These are phyloP conservation scores for Hyles vespertilio DNA, from an alignment of 1,140 invertebrate species.

Conservation along the genomic window DNA sequence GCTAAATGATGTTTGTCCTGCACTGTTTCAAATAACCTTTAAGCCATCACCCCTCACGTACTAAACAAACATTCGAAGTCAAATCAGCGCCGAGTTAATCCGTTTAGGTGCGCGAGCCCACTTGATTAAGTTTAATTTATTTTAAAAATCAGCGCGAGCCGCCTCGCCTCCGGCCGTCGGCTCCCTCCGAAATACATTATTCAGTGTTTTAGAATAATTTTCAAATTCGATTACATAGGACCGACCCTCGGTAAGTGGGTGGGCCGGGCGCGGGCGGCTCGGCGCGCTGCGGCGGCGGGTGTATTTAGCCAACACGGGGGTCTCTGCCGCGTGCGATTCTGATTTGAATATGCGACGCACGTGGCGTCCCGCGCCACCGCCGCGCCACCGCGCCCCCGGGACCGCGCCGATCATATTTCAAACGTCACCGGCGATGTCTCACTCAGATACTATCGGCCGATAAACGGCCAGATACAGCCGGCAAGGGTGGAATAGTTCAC, in stretches of 20 bases:
- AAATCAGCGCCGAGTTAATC: slow-evolving; percentile 73
- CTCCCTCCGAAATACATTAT: slow-evolving; percentile 73
- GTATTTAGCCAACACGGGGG: slow-evolving; percentile 75
- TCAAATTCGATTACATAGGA: slow-evolving; percentile 76
- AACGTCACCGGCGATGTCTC: slow-evolving; percentile 74
- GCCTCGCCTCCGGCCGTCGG: slow-evolving; percentile 56
- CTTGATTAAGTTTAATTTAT: slow-evolving; percentile 76
- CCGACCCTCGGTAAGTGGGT: slow-evolving; percentile 72
- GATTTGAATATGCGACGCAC: slow-evolving; percentile 73
- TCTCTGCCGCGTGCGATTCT: slow-evolving; percentile 65
- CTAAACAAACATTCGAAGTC: slow-evolving; percentile 63
- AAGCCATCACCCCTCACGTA: slow-evolving; percentile 56
- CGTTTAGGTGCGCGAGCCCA: slow-evolving; percentile 73
- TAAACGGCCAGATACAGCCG: slow-evolving; percentile 64
- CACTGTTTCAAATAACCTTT: slow-evolving; percentile 58
- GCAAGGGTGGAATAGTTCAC: slow-evolving; percentile 67
- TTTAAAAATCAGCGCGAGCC: slow-evolving; percentile 69
- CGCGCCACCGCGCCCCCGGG: slow-evolving; percentile 38
- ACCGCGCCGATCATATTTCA: slow-evolving; percentile 73
- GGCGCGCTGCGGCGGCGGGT: slow-evolving; percentile 38
- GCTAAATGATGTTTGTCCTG: slow-evolving; percentile 34
- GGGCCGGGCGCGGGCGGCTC: slow-evolving; percentile 47
- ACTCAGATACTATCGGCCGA: slow-evolving; percentile 73
- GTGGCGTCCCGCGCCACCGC: slow-evolving; percentile 59
- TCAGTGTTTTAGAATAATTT: slow-evolving; percentile 77